Evolutionary conservation across 2,888 invertebrate species (phyloP).

Genomic region (Tipula confusa): DNA sequence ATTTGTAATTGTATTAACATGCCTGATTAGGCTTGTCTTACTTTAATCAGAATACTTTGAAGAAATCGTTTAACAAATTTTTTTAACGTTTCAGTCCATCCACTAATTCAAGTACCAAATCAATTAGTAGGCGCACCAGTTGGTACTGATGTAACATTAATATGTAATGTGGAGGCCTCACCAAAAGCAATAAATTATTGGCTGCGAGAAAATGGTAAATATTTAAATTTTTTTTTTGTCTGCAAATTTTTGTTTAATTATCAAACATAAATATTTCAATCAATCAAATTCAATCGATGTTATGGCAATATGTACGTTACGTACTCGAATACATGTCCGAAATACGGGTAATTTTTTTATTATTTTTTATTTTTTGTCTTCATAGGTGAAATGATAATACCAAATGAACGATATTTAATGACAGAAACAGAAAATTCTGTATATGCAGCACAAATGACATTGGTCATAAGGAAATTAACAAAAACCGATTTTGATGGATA

Average conservation of each 20-base stretch:
- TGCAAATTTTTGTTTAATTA: background rate
- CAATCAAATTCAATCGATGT: background rate
- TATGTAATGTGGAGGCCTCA: constrained; percentile 84
- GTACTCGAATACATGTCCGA: background rate
- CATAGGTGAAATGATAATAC: constrained; percentile 86
- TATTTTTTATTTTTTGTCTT: constrained; percentile 37
- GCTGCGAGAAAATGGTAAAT: constrained; percentile 83
- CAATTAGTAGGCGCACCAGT: constrained; percentile 86
- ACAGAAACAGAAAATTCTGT: constrained; percentile 73
- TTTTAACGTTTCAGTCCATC: constrained; percentile 67
- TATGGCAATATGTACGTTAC: background rate
- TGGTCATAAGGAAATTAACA: constrained; percentile 70
- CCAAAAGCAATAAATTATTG: constrained; percentile 93
- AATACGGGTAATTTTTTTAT: background rate
- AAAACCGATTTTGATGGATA: constrained; percentile 78
- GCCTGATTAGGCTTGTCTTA: too few relatives aligned
- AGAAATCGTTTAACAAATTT: too few relatives aligned
- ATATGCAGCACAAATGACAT: constrained; percentile 79
- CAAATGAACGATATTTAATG: constrained; percentile 80
- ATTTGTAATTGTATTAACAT: too few relatives aligned
- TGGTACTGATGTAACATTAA: constrained; percentile 78
- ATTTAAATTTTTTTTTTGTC: too few relatives aligned
- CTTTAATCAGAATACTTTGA: too few relatives aligned
- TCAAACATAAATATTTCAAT: background rate
- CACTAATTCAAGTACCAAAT: constrained; percentile 88